A percentile compares a stretch with the other conserved stretches of the same genome.
Evolutionary conservation across 1,140 invertebrate species (phyloP).

Genomic region (Contarinia nasturtii): DNA sequence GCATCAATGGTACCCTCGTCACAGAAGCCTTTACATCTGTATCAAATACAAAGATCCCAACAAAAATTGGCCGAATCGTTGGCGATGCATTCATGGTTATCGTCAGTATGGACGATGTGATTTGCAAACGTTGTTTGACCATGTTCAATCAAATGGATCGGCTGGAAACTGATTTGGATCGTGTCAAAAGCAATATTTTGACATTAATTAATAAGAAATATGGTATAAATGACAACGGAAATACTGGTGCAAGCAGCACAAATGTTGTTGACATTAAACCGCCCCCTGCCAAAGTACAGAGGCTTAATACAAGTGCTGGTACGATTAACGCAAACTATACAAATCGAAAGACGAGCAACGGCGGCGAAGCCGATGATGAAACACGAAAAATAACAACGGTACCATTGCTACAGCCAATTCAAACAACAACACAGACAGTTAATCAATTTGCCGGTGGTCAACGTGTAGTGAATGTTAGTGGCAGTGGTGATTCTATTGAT

Average conservation of each 20-base stretch:
- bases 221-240: constrained; percentile 14
- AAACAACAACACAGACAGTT: background rate
- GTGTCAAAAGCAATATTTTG: constrained; percentile 18
- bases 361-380: background rate
- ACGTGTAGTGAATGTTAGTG: no score
- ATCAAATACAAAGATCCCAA: constrained; percentile 21
- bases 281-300: constrained; percentile 19
- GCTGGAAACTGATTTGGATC: constrained; percentile 20
- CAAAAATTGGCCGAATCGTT: constrained; percentile 21
- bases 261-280: background rate
- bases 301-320: constrained; percentile 6
- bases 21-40: constrained; percentile 19
- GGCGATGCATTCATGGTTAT: constrained; percentile 22
- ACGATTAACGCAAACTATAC: background rate
- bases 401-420: background rate
- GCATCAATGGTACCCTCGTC: constrained; percentile 4
- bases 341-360: background rate
- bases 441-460: no score
- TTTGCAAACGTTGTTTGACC: constrained; percentile 22
- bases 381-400: background rate
- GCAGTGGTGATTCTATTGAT: no score
- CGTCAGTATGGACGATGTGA: constrained; percentile 19
- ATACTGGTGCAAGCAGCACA: background rate
- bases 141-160: constrained; percentile 22
- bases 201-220: constrained; percentile 23